phyloP scores from a whole-genome alignment of 2,113 vertebrate species.

The Brachypodius melanocephalos region DNA sequence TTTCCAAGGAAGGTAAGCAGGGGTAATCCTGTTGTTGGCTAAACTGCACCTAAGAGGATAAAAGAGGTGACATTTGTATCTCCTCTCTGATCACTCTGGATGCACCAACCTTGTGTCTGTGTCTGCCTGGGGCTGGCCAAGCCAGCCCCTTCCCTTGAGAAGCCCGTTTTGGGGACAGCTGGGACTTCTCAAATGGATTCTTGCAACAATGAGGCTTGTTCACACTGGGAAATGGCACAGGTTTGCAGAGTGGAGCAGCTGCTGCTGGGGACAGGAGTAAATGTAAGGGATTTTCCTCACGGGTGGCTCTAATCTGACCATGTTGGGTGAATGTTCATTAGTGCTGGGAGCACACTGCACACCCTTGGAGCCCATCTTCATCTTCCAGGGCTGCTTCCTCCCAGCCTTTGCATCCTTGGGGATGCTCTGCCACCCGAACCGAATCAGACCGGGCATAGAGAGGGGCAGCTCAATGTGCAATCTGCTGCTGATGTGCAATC shows the following conservation, averaged over 20 bases:
- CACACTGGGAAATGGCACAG: neutral
- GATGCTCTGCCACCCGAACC: neutral
- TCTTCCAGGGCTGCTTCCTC: neutral
- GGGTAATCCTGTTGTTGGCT: neutral
- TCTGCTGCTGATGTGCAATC: neutral
- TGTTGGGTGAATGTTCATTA: neutral
- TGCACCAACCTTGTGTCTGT: neutral
- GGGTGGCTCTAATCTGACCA: neutral
- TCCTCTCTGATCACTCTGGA: neutral
- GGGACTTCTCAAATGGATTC: neutral
- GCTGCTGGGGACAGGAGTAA: neutral
- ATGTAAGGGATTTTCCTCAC: neutral
- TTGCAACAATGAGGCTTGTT: neutral
- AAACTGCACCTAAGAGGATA: neutral
- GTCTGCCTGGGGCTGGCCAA: neutral
- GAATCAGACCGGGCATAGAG: neutral
- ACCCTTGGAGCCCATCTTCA: neutral
- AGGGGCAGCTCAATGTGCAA: neutral
- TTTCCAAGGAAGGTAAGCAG: neutral
- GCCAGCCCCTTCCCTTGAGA: neutral
- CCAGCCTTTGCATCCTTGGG: fast-evolving
- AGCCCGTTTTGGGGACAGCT: neutral
- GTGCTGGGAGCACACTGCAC: neutral
- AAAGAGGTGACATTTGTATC: neutral
- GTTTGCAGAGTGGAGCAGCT: neutral